Conservation (phyloP, 2,888 invertebrate genomes). For the Microdon myrmicae region DNA sequence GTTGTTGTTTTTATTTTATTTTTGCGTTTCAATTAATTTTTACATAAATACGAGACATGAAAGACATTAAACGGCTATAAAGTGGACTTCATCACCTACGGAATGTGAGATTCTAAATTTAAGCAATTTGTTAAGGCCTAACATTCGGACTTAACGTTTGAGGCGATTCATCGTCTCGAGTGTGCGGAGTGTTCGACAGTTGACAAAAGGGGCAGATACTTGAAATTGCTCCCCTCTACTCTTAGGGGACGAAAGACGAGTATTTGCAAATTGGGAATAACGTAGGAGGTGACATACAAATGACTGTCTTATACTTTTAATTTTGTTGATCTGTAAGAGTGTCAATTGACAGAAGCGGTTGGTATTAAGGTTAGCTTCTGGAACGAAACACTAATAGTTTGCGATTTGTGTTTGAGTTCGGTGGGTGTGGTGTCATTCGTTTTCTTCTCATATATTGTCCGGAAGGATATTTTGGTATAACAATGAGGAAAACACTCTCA, state of each 20-base stretch:
- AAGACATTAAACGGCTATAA: constrained; percentile 34
- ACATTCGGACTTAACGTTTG: constrained; percentile 19
- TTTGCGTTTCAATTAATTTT: constrained; percentile 29
- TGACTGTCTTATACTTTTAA: too few relatives aligned
- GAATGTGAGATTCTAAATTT: constrained; percentile 25
- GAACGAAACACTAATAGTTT: background rate
- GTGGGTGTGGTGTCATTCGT: too few relatives aligned
- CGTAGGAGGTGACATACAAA: too few relatives aligned
- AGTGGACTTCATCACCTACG: constrained; percentile 24
- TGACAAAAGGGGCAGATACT: background rate
- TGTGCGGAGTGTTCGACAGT: background rate
- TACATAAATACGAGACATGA: constrained; percentile 36
- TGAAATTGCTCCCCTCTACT: background rate
- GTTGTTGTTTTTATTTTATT: constrained; percentile 3
- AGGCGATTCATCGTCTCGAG: constrained; percentile 13
- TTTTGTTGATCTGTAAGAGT: constrained; percentile 13
- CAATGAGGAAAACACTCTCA: constrained; percentile 5
- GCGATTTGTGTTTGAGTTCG: too few relatives aligned
- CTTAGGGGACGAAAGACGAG: constrained; percentile 5
- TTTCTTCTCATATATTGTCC: too few relatives aligned
- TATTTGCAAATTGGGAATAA: background rate
- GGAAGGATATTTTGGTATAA: too few relatives aligned
- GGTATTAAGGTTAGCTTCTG: constrained; percentile 16
- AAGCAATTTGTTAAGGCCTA: constrained; percentile 22
- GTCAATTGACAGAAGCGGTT: constrained; percentile 10